Conservation (phyloP, 2,113 vertebrate species). For the Nothoprocta pentlandii region DNA sequence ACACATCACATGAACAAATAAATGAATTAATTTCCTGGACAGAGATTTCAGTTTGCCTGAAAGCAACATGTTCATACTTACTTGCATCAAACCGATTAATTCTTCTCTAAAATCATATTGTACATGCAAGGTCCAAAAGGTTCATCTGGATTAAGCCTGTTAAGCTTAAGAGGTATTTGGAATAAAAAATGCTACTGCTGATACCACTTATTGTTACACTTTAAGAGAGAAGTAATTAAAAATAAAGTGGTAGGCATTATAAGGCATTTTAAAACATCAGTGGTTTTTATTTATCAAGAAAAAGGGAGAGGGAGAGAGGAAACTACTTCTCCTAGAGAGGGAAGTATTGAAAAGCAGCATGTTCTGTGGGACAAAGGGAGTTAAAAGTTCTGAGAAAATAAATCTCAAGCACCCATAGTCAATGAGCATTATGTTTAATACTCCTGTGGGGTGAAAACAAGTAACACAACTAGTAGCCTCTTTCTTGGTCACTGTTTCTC, state of each 20-base stretch:
- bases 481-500: neutral
- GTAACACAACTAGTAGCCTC: neutral
- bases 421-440: neutral
- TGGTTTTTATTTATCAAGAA: neutral
- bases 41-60: neutral
- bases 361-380: neutral
- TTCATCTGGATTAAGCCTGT: constrained; percentile 16
- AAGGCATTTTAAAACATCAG: neutral
- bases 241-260: neutral
- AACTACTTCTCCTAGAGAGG: neutral
- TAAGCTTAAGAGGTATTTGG: constrained; percentile 11
- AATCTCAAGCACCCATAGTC: neutral
- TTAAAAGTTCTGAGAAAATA: neutral
- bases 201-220: neutral
- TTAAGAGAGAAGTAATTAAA: neutral
- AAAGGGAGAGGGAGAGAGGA: neutral
- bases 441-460: neutral
- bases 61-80: neutral
- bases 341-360: neutral
- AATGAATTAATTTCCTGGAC: neutral
- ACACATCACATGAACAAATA: neutral
- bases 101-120: neutral
- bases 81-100: neutral
- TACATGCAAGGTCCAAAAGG: constrained; percentile 5
- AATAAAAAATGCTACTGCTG: neutral